Evolutionary conservation across 2,797 vertebrate genomes (phyloP).

Genomic region (Paguma larvata): DNA sequence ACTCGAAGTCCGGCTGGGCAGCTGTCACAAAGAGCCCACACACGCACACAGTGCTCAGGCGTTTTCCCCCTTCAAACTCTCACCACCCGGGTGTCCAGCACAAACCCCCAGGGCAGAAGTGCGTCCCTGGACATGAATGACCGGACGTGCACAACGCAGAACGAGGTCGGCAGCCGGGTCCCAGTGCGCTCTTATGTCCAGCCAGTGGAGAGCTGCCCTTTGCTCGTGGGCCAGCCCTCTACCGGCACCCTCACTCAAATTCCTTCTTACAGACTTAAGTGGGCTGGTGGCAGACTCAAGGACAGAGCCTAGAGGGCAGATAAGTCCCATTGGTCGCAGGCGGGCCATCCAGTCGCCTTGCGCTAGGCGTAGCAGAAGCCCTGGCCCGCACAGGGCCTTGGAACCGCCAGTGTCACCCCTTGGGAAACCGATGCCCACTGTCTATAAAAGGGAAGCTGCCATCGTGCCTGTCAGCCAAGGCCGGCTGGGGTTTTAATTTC

Average conservation of each 20-base stretch:
- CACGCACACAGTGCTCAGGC: background rate
- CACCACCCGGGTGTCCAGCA: background rate
- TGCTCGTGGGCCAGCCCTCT: background rate
- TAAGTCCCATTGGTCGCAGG: background rate
- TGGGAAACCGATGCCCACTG: background rate
- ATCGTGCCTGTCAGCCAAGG: background rate
- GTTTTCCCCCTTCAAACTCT: background rate
- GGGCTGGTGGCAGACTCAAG: background rate
- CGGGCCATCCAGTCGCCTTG: rapidly evolving
- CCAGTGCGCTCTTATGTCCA: background rate
- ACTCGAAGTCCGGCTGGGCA: slow-evolving; percentile 57
- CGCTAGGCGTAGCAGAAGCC: background rate
- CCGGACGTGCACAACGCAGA: background rate
- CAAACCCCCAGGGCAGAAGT: background rate
- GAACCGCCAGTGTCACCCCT: background rate
- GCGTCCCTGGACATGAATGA: background rate
- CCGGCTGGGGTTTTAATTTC: background rate
- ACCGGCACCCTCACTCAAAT: background rate
- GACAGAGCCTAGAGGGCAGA: background rate
- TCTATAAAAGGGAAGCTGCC: slow-evolving; percentile 18
- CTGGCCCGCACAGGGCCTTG: background rate
- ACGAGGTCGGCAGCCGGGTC: background rate
- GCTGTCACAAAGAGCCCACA: slow-evolving; percentile 75
- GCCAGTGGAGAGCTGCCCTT: background rate
- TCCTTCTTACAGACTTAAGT: background rate